phyloP scores from a whole-genome alignment of 1,140 invertebrate genomes.

The Nymphalis io region DNA sequence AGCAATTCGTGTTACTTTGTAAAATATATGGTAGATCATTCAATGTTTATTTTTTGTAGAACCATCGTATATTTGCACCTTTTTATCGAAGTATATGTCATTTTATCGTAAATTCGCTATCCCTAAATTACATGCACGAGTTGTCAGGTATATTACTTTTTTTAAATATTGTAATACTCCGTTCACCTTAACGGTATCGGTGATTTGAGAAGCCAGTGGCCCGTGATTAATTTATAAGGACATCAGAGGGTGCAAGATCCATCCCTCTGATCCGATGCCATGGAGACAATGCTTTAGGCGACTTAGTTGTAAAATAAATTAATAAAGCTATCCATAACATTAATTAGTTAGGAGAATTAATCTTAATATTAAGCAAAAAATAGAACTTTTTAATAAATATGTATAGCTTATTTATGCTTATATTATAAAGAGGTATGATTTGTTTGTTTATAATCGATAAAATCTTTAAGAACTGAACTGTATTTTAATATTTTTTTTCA shows the following conservation, averaged over 20 bases:
- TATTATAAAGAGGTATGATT: too few species aligned
- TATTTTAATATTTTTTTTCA: too few species aligned
- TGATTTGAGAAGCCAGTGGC: constrained; percentile 45
- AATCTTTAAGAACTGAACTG: too few species aligned
- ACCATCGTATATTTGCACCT: neutral
- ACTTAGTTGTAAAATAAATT: constrained; percentile 3
- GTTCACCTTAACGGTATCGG: constrained; percentile 46
- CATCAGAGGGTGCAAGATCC: constrained; percentile 46
- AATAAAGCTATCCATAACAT: constrained; percentile 2
- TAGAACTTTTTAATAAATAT: too few species aligned
- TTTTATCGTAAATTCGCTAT: constrained; percentile 20
- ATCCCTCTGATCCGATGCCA: constrained; percentile 32
- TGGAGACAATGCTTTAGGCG: constrained; percentile 28
- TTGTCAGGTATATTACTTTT: constrained; percentile 41
- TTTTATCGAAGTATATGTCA: neutral
- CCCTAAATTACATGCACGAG: constrained; percentile 34
- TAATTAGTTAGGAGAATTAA: neutral
- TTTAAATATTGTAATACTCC: constrained; percentile 44
- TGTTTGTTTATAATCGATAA: too few species aligned
- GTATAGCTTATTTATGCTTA: too few species aligned
- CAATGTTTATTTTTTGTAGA: neutral
- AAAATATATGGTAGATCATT: neutral
- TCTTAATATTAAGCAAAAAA: too few species aligned
- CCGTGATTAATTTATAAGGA: constrained; percentile 47
- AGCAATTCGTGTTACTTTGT: neutral